A percentile compares a stretch with the other conserved stretches of the same genome.
These are phyloP conservation scores for Halesus radiatus DNA, from an alignment of 1,140 invertebrate species.

Conservation along the genomic window DNA sequence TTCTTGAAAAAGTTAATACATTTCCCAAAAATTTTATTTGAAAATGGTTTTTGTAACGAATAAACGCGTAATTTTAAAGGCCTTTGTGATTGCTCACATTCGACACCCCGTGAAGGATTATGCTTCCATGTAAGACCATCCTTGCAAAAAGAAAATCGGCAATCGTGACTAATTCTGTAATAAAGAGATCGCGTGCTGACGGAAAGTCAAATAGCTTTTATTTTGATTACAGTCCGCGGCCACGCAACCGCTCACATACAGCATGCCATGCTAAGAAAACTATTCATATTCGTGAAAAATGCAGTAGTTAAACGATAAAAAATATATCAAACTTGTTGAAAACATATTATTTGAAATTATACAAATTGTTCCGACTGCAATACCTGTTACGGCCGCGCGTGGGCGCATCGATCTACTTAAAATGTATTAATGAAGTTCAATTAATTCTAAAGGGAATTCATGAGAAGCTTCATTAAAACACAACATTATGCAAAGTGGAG, in stretches of 20 bases:
- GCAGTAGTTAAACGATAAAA: constrained; percentile 19
- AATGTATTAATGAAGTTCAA: no score
- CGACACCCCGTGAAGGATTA: constrained; percentile 20
- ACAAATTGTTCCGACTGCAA: no score
- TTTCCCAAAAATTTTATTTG: no score
- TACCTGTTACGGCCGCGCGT: no score
- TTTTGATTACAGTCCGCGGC: constrained; percentile 52
- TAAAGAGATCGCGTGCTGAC: constrained; percentile 54
- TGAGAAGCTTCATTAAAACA: no score
- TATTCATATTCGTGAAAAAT: constrained; percentile 39
- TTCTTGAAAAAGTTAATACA: no score
- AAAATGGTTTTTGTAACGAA: no score
- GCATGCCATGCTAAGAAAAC: constrained; percentile 23
- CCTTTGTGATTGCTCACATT: not conserved
- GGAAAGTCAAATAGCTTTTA: constrained; percentile 57
- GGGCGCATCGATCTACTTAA: no score
- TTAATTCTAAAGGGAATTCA: no score
- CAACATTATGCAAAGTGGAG: no score
- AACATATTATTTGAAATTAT: no score
- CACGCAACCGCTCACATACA: constrained; percentile 46
- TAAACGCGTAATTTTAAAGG: no score
- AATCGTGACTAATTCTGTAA: constrained; percentile 55
- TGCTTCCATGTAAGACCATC: constrained; percentile 13
- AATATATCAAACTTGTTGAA: not conserved
- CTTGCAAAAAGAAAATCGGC: constrained; percentile 31